Evolutionary conservation across 2,797 vertebrate genomes (phyloP), one percentile per base, ranked within the genome.

Genomic region (Aselliscus stoliczkanus): DNA sequence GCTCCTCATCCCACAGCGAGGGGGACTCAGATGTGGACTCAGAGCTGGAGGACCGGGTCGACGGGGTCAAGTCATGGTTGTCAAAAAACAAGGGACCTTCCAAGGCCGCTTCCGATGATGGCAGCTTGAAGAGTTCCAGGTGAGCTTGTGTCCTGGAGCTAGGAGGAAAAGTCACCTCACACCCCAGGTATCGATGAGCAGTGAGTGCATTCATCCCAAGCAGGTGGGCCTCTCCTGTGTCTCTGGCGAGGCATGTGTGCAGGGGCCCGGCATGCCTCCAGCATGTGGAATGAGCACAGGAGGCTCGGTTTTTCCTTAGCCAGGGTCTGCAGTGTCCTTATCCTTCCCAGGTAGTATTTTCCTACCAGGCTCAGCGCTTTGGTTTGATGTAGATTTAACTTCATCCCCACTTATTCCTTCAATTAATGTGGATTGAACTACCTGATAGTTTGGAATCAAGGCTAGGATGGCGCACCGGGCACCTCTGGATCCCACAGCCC

Each of bases 11-110:
- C 96, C 0, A 67, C 98, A 99, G 99, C 0, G 99, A 99, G 7
- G 99, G 99, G 0, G 99, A 99, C 97, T 99, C 99, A 0, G 99
- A 99, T 20, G 98, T 98, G 29, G 99, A 99, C 97, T 99, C 99
- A 0, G 99, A 99, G 97, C 97, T 99, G 96, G 99, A 99, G 97
- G 99, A 99, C 77, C 99, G 99, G 0, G 99, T 99, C 73, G 99
- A 99, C 0, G 99, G 99, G 34, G 99, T 99, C 95, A 99, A 99
- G 98, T 99, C 99, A 14, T 99, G 99, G 99, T 98, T 99, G 94
- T 99, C 99, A 60, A 99, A 99, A 98, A 99, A 99, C 98, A 99
- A 99, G 98, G 99, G 99, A 86, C 99, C 99, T 7, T 98, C 99
- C 97, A 99, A 99, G 98, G 99, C 99, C 0, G 98, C 99, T 88